phyloP scores from a whole-genome alignment of 2,113 vertebrate species.

The Ictalurus punctatus region DNA sequence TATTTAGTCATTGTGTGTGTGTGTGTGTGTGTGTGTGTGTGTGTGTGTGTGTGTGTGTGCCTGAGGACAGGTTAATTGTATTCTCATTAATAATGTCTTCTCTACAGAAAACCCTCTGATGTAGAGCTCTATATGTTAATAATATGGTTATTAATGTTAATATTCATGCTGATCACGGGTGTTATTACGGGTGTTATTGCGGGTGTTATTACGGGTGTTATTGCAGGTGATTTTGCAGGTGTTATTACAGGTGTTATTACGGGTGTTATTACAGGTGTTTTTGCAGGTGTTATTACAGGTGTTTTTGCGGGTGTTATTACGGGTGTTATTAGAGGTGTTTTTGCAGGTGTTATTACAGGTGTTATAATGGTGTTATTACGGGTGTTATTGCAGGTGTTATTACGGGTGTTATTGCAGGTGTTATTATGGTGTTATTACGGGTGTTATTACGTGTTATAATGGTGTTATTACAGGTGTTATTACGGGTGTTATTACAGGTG shows the following conservation, averaged over 20 bases:
- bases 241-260: too few relatives aligned
- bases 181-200: too few relatives aligned
- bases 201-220: too few relatives aligned
- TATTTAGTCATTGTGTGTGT: neutral
- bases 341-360: neutral
- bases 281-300: too few relatives aligned
- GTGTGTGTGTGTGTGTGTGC: slow-evolving; percentile 21
- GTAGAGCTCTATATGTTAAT: neutral
- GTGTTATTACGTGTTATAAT: neutral
- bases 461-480: neutral
- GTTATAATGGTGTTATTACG: neutral
- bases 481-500: too few relatives aligned
- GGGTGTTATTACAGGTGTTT: too few relatives aligned
- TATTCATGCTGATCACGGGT: neutral
- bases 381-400: neutral
- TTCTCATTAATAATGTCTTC: slow-evolving; percentile 43
- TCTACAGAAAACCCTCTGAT: neutral
- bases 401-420: too few relatives aligned
- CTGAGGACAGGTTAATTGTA: slow-evolving; percentile 34
- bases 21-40: slow-evolving; percentile 7
- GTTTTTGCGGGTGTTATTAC: neutral
- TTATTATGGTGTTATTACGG: neutral
- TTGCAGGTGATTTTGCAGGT: too few relatives aligned
- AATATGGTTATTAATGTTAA: neutral
- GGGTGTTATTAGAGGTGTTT: neutral